Percentiles rank a stretch among this genome's conserved stretches.
phyloP scores from a whole-genome alignment of 2,113 vertebrate genomes.

The Trinectes maculatus region DNA sequence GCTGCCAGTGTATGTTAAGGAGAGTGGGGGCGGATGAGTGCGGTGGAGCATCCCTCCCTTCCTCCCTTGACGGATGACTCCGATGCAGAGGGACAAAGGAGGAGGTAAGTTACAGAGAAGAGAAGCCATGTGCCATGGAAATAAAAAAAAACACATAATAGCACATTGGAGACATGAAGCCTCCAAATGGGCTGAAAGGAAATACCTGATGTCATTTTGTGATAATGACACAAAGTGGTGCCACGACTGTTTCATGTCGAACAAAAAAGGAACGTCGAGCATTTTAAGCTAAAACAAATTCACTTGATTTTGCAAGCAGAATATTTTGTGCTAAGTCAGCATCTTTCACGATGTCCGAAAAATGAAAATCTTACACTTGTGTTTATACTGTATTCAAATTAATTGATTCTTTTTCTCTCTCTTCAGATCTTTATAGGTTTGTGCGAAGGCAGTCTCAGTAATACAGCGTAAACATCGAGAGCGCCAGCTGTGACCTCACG shows the following conservation, averaged over 20 bases:
- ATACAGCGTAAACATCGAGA: not conserved
- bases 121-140: slow-evolving; percentile 1
- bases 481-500: slow-evolving; percentile 44
- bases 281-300: not conserved
- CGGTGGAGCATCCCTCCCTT: slow-evolving; percentile 9
- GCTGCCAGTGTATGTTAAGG: slow-evolving; percentile 52
- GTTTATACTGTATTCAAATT: not conserved
- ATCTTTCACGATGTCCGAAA: not conserved
- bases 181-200: slow-evolving; percentile 11
- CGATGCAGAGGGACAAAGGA: slow-evolving; percentile 2
- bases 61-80: slow-evolving; percentile 22
- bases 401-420: not conserved
- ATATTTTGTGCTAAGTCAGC: not conserved
- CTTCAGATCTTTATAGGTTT: not conserved
- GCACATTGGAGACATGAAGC: slow-evolving; percentile 11
- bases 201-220: slow-evolving; percentile 11
- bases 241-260: not conserved
- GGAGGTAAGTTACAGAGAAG: slow-evolving; percentile 8
- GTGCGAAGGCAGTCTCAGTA: not conserved
- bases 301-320: not conserved
- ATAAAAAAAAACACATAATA: slow-evolving; percentile 7
- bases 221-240: slow-evolving; percentile 2
- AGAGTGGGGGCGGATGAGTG: slow-evolving; percentile 47
- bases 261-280: not conserved
- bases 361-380: not conserved